Conservation (phyloP, 2,113 vertebrate species). For the Platycercus adscitus region DNA sequence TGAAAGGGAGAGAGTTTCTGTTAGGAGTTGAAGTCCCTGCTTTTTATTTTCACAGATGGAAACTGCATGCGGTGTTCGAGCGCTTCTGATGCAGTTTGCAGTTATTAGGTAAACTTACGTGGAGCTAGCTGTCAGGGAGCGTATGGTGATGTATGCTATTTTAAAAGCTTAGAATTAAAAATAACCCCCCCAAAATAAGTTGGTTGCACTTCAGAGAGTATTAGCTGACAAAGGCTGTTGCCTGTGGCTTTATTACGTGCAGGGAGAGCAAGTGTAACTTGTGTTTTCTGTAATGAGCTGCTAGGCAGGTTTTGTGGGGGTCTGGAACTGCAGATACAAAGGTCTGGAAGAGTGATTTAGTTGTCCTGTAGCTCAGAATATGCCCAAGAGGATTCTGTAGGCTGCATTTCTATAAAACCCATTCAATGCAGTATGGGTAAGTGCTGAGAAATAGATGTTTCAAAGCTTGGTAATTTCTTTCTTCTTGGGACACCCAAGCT, state of each 20-base stretch:
- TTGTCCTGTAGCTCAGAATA: background rate
- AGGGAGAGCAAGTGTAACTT: background rate
- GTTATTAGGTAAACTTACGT: accelerated
- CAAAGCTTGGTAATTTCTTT: background rate
- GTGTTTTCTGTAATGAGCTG: background rate
- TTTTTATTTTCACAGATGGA: background rate
- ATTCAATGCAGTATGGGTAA: accelerated
- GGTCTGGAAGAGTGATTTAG: background rate
- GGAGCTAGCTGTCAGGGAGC: accelerated
- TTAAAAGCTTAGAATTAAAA: background rate
- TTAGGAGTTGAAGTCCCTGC: background rate
- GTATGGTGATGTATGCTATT: accelerated
- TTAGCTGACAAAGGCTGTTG: background rate
- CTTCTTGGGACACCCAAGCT: accelerated
- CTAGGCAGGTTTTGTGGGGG: background rate
- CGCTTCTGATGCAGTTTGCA: background rate
- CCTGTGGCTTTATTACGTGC: background rate
- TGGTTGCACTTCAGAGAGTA: background rate
- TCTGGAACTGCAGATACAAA: background rate
- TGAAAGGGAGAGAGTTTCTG: accelerated
- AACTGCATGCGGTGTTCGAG: background rate
- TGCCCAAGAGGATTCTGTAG: background rate
- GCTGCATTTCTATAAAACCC: background rate
- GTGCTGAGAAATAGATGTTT: background rate
- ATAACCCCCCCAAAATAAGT: accelerated